Conservation (phyloP, 2,888 invertebrate species). For the Hemithea aestivaria region DNA sequence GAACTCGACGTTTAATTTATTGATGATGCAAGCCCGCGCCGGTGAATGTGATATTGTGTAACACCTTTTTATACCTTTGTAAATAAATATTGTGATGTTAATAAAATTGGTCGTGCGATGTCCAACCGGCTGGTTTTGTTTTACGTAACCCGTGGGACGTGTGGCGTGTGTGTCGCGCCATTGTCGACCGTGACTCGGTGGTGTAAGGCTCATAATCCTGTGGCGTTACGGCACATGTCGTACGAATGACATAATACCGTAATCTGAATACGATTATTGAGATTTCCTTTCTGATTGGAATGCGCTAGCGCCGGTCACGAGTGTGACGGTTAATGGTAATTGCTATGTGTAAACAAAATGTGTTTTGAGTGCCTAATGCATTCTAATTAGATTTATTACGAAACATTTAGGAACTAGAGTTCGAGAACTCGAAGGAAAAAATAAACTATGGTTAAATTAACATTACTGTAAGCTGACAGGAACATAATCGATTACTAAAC, state of each 20-base stretch:
- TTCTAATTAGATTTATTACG: too few species aligned
- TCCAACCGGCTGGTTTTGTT: slow-evolving; percentile 47
- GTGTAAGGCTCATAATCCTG: slow-evolving; percentile 27
- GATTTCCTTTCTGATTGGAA: neutral
- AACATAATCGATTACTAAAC: too few species aligned
- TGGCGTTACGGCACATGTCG: slow-evolving; percentile 16
- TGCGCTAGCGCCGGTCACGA: too few species aligned
- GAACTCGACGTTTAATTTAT: slow-evolving; percentile 54
- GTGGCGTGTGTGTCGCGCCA: slow-evolving; percentile 24
- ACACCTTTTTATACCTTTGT: slow-evolving; percentile 69
- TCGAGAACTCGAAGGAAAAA: too few species aligned
- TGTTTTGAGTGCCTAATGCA: too few species aligned
- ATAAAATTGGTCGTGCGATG: slow-evolving; percentile 56
- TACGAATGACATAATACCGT: slow-evolving; percentile 31
- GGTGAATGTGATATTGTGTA: slow-evolving; percentile 71
- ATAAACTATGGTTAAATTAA: too few species aligned
- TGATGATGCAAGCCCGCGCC: slow-evolving; percentile 60
- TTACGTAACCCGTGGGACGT: slow-evolving; percentile 46
- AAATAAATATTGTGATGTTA: slow-evolving; percentile 56
- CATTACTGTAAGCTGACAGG: too few species aligned
- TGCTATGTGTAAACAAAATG: too few species aligned
- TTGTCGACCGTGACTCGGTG: slow-evolving; percentile 31
- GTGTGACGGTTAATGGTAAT: neutral
- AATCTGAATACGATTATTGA: slow-evolving; percentile 22
- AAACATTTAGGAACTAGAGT: too few species aligned